Conservation (phyloP, 1,140 invertebrate species). For the Bombyx mandarina region DNA sequence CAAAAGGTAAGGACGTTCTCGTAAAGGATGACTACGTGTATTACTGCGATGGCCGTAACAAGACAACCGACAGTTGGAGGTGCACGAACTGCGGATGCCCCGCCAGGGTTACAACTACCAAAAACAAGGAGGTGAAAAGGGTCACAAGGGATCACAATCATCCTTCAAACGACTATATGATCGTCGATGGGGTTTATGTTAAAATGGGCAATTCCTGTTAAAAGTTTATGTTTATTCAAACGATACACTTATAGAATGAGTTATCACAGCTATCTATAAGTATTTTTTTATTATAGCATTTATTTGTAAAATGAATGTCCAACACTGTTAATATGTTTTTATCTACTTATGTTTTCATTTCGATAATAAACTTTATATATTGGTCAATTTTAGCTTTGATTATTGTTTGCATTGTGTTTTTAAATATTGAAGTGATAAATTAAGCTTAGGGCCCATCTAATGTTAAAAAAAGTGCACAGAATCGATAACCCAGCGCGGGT, state of each 20-base stretch:
- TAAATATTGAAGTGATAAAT: no score
- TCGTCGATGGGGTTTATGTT: neutral
- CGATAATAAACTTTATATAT: no score
- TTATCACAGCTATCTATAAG: neutral
- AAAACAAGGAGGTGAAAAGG: neutral
- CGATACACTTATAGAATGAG: neutral
- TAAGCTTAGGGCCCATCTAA: no score
- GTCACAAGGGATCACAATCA: neutral
- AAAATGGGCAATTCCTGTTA: neutral
- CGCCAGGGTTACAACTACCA: neutral
- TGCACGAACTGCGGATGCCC: slow-evolving; percentile 10
- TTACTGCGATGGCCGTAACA: neutral
- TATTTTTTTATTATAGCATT: neutral
- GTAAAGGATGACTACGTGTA: slow-evolving; percentile 7
- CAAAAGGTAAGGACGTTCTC: slow-evolving; percentile 8
- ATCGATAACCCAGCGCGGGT: no score
- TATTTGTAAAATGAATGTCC: no score
- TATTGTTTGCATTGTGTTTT: no score
- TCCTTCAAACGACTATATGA: neutral
- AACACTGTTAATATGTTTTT: no score
- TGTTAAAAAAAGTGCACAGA: no score
- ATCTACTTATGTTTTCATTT: no score
- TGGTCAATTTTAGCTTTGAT: no score
- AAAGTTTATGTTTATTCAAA: neutral
- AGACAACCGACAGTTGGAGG: slow-evolving; percentile 8